These are phyloP conservation scores for Hedya salicella DNA, from an alignment of 2,888 invertebrate genomes.

Conservation along the genomic window DNA sequence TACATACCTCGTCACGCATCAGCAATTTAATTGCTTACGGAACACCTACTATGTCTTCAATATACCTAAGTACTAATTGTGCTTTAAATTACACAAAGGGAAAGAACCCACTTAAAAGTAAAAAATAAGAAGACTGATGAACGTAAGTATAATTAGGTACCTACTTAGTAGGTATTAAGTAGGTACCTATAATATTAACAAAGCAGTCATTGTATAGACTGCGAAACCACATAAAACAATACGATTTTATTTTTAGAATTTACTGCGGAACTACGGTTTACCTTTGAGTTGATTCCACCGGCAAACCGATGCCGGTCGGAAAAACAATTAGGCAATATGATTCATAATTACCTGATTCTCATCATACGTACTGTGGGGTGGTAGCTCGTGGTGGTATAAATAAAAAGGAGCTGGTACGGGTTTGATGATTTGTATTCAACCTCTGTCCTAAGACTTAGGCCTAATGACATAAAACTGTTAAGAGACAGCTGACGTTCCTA, in stretches of 20 bases:
- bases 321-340: too few relatives aligned
- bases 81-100: too few relatives aligned
- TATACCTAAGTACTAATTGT: background rate
- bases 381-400: too few relatives aligned
- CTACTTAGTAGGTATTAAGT: too few relatives aligned
- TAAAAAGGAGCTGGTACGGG: too few relatives aligned
- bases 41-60: background rate
- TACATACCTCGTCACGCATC: conserved; percentile 5
- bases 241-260: conserved; percentile 40
- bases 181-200: too few relatives aligned
- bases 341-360: background rate
- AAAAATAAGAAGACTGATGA: background rate
- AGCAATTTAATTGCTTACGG: background rate
- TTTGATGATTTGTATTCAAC: too few relatives aligned
- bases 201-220: background rate
- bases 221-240: background rate
- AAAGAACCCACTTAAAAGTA: too few relatives aligned
- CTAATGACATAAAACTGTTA: too few relatives aligned
- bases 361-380: too few relatives aligned
- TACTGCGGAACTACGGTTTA: conserved; percentile 48
- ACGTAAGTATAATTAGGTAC: background rate
- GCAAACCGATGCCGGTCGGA: background rate
- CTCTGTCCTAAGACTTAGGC: too few relatives aligned
- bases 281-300: background rate
- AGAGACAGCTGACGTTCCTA: too few relatives aligned